Percentiles rank a stretch among this genome's conserved stretches.
phyloP scores from a whole-genome alignment of 2,113 vertebrate genomes.

The Agapornis roseicollis region DNA sequence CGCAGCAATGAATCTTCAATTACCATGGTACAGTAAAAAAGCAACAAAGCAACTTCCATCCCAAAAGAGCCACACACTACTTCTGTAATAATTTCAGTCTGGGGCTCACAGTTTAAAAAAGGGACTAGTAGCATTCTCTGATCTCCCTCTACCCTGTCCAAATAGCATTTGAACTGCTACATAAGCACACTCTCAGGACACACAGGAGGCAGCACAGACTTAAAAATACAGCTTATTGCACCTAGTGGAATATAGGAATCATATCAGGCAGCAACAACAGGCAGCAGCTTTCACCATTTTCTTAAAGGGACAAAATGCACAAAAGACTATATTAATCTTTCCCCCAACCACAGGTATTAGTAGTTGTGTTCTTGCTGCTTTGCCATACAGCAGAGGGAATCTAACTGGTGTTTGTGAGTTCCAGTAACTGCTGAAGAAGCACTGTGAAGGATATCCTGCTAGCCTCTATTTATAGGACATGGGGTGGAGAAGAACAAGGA shows the following conservation, averaged over 20 bases:
- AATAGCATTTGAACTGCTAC: not conserved
- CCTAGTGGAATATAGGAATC: not conserved
- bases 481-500: not conserved
- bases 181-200: not conserved
- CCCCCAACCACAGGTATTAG: not conserved
- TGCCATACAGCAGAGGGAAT: not conserved
- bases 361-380: not conserved
- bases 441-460: slow-evolving; percentile 27
- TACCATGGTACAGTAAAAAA: not conserved
- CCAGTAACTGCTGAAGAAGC: not conserved
- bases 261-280: not conserved
- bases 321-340: not conserved
- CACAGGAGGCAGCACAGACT: not conserved
- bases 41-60: not conserved
- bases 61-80: not conserved
- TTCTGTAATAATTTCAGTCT: not conserved
- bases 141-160: not conserved
- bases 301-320: not conserved
- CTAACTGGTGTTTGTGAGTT: not conserved
- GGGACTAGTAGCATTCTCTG: not conserved
- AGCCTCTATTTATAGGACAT: slow-evolving; percentile 30
- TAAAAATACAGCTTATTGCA: not conserved
- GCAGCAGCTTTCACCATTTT: not conserved
- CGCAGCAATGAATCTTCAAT: not conserved
- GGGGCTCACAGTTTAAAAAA: not conserved